Base-by-base conservation (phyloP, 1,140 invertebrate genomes). In the Drosophila burlai region DNA sequence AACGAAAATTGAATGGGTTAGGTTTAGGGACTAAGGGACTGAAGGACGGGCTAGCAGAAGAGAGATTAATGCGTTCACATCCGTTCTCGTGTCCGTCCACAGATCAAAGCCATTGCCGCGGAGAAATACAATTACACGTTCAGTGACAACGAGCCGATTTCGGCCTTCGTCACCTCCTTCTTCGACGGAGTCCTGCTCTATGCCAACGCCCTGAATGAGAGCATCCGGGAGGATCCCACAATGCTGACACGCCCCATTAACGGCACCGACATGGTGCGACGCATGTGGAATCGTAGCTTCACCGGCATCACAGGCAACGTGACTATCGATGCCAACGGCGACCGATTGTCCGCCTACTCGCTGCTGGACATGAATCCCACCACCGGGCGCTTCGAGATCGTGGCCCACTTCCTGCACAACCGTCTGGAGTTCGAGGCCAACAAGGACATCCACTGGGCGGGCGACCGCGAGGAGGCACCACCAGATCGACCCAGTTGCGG, bases 161-260 rank as follows among this genome's bases (percentile, higher is more conserved):
- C 96, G 10, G 96, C 96, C 21, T 98, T 98, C 89, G 97, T 99
- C 16, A 97, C 97, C 4, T 98, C 98, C 0, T 99, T 99, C 93
- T 98, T 99, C 91, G 99, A 99, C 90, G 97, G 97, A 0, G 97
- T 99, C 13, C 94, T 99, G 0, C 95, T 99, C 13, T 99, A 99
- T 92, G 97, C 97, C 0, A 94, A 97, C 18, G 98, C 98, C 0
- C 94, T 99, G 0, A 98, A 98, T 83, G 96, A 98, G 69, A 98
- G 97, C 11, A 93, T 98, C 10, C 93, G 93, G 1, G 94, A 95
- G n/a, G 94, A 95, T 64, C 95, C 96, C 3, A 91, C 93, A 0
- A 95, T 96, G 79, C 73, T 94, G 21, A 93, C 94, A 5, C 94
- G 93, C 1, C 93, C 93, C 15, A 76, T 95, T 42, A 94, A 94